These are phyloP conservation scores for Florisuga fusca DNA, from an alignment of 2,797 vertebrate species.

Conservation along the genomic window DNA sequence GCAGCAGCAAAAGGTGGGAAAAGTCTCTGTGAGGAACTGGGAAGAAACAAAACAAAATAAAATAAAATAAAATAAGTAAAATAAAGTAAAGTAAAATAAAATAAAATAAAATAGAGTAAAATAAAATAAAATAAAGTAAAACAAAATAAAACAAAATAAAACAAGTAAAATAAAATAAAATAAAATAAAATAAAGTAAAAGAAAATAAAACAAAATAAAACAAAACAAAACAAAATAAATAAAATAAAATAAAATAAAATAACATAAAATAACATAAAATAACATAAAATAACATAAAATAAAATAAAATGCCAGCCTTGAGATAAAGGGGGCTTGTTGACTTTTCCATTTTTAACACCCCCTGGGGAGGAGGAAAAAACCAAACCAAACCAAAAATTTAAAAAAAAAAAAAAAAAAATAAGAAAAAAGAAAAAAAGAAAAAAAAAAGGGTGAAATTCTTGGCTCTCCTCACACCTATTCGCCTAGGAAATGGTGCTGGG, in stretches of 20 bases:
- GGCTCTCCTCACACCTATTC: slow-evolving; percentile 62
- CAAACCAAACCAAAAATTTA: too few relatives aligned
- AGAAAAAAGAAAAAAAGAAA: background rate
- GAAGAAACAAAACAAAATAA: background rate
- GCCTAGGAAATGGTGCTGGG: slow-evolving; percentile 82
- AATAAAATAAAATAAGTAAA: too few relatives aligned
- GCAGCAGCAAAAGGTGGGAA: background rate
- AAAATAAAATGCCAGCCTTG: background rate
- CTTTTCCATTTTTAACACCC: slow-evolving; percentile 35
- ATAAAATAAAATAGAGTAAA: too few relatives aligned
- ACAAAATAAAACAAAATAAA: too few relatives aligned
- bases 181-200: too few relatives aligned
- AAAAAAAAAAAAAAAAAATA: background rate
- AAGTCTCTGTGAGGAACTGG: background rate
- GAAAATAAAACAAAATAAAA: background rate
- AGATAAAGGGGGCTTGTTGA: background rate
- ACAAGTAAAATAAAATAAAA: too few relatives aligned
- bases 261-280: too few relatives aligned
- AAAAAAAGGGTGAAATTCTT: slow-evolving; percentile 36
- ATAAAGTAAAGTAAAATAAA: too few relatives aligned
- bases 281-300: too few relatives aligned
- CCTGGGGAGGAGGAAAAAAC: background rate
- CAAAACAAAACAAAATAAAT: too few relatives aligned
- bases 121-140: too few relatives aligned
- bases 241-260: too few relatives aligned